These are phyloP conservation scores for Astreopora myriophthalma DNA, from an alignment of 64 coral and sea anemone genomes.

Conservation along the genomic window DNA sequence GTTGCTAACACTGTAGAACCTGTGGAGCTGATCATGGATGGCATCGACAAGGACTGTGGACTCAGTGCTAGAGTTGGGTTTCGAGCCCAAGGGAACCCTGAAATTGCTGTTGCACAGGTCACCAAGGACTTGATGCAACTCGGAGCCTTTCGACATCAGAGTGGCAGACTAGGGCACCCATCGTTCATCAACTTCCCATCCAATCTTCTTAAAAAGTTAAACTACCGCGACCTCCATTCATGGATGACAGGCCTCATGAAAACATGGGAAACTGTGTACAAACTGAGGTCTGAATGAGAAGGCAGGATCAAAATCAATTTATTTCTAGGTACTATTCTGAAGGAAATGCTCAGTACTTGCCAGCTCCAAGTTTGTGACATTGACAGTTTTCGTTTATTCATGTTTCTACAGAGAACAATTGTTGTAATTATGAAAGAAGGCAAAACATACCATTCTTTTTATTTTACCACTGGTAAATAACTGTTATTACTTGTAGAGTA, in stretches of 20 bases:
- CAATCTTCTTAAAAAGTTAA: constrained; percentile 3
- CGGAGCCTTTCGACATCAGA: constrained; percentile 25
- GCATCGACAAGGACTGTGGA: constrained; percentile 54
- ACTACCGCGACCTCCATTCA: constrained; percentile 38
- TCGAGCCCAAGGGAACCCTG: constrained; percentile 33
- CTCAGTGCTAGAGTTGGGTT: background rate
- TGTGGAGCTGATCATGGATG: constrained; percentile 50
- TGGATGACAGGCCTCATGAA: constrained; percentile 36
- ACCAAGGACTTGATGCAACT: constrained; percentile 41
- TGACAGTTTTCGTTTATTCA: background rate
- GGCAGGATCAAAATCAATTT: constrained; percentile 4
- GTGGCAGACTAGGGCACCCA: constrained; percentile 27
- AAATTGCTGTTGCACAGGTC: constrained; percentile 43
- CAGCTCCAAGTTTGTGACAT: background rate
- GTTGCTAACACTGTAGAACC: constrained; percentile 46
- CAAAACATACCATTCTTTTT: background rate
- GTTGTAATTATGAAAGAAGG: background rate
- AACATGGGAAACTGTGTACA: constrained; percentile 2
- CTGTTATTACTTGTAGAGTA: background rate
- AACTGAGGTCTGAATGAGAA: background rate
- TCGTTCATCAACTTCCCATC: constrained; percentile 44
- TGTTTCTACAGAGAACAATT: background rate
- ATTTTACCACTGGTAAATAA: background rate
- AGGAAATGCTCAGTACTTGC: background rate
- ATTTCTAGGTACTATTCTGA: background rate